A percentile compares a stretch with the other conserved stretches of the same genome.
Evolutionary conservation across 2,113 vertebrate genomes (phyloP).

Genomic region (Leptosomus discolor): DNA sequence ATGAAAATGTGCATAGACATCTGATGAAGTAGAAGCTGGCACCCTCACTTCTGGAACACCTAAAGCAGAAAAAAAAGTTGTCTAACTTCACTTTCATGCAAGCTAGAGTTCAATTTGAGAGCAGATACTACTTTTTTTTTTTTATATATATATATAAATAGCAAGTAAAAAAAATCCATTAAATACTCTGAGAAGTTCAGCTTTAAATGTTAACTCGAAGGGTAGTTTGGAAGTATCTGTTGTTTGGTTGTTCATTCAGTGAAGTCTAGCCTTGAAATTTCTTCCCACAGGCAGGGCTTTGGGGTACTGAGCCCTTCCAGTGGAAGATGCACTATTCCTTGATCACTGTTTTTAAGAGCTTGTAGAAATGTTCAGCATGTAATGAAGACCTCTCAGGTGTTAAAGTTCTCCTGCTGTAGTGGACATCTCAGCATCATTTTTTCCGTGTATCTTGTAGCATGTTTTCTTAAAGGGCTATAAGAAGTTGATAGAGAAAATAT

Average conservation of each 20-base stretch:
- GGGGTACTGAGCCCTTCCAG: background rate
- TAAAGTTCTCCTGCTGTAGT: background rate
- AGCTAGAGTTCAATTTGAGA: background rate
- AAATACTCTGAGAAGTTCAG: background rate
- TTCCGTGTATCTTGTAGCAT: background rate
- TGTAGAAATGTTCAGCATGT: background rate
- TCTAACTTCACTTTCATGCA: background rate
- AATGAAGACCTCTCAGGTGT: background rate
- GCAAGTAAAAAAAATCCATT: background rate
- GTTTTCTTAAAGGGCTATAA: rapidly evolving
- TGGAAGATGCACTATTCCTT: background rate
- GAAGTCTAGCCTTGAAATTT: background rate
- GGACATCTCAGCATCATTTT: background rate
- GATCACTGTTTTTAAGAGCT: background rate
- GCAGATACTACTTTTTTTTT: background rate
- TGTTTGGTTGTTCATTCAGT: background rate
- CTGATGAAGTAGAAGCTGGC: background rate
- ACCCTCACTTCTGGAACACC: background rate
- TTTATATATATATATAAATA: too few relatives aligned
- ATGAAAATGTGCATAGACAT: background rate
- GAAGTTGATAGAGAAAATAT: background rate
- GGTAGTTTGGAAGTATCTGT: background rate
- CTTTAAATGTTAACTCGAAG: background rate
- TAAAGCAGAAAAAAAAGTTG: background rate
- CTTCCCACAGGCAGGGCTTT: background rate